phyloP scores from a whole-genome alignment of 2,113 vertebrate species.

The Mesitornis unicolor region DNA sequence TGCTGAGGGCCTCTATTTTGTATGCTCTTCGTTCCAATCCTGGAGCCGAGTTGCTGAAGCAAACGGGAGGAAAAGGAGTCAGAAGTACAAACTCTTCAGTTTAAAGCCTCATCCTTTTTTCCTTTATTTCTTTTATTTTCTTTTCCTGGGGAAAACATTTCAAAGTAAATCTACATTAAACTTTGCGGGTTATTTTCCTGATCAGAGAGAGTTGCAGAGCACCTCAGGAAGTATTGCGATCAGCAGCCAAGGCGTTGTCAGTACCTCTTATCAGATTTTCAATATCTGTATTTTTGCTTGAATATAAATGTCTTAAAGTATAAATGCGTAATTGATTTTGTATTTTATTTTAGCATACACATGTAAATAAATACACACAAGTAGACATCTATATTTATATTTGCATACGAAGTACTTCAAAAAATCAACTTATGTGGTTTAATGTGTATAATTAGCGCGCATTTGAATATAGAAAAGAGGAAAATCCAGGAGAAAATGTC shows the following conservation, averaged over 20 bases:
- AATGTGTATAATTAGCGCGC: slow-evolving; percentile 65
- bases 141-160: slow-evolving; percentile 19
- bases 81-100: not conserved
- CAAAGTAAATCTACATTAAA: slow-evolving; percentile 48
- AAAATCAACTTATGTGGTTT: slow-evolving; percentile 60
- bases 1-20: slow-evolving; percentile 66
- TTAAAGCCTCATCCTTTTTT: not conserved
- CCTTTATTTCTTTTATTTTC: not conserved
- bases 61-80: slow-evolving; percentile 43
- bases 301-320: slow-evolving; percentile 41
- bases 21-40: slow-evolving; percentile 55
- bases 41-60: slow-evolving; percentile 49
- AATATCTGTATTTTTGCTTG: not conserved
- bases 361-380: slow-evolving; percentile 55
- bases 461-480: slow-evolving; percentile 69
- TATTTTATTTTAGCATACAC: slow-evolving; percentile 62
- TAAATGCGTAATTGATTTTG: slow-evolving; percentile 65
- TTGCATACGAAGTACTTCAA: slow-evolving; percentile 72
- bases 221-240: slow-evolving; percentile 5
- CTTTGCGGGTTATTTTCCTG: slow-evolving; percentile 56
- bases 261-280: slow-evolving; percentile 26
- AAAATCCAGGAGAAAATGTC: slow-evolving; percentile 75
- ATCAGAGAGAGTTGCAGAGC: not conserved
- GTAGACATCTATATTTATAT: slow-evolving; percentile 68
- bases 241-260: not conserved